Evolutionary conservation across 2,888 invertebrate genomes (phyloP).

Genomic region (Entomobrya multifasciata): DNA sequence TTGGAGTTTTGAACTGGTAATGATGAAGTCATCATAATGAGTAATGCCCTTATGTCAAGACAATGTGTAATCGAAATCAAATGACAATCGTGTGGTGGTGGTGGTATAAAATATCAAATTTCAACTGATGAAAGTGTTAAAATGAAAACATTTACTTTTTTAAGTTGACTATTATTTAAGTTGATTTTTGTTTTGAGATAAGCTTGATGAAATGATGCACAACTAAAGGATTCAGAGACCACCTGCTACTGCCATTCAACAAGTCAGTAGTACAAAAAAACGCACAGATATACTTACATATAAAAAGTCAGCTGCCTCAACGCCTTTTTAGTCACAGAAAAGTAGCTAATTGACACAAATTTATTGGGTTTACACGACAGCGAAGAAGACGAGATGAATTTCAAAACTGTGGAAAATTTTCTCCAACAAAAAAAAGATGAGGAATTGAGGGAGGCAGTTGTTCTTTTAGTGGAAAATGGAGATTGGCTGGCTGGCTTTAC

Average conservation of each 20-base stretch:
- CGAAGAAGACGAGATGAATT: conserved; percentile 18
- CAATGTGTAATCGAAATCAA: too few relatives aligned
- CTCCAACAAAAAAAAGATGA: conserved; percentile 18
- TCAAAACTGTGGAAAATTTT: conserved; percentile 60
- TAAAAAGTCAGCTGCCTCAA: neutral
- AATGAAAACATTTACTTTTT: too few relatives aligned
- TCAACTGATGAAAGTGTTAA: neutral
- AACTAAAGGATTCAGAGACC: conserved; percentile 26
- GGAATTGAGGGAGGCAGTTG: conserved; percentile 19
- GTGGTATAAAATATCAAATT: neutral
- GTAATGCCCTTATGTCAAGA: too few relatives aligned
- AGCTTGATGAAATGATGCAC: conserved; percentile 22
- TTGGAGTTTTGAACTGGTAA: too few relatives aligned
- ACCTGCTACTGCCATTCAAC: conserved; percentile 28
- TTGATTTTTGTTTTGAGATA: neutral
- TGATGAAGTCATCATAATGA: too few relatives aligned
- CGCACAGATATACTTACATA: neutral
- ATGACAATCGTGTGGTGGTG: neutral
- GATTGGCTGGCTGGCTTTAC: neutral
- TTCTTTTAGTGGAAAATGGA: neutral
- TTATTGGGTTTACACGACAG: conserved; percentile 54
- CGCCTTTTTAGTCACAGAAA: neutral
- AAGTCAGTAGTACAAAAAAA: too few relatives aligned
- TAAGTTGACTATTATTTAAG: neutral
- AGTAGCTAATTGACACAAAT: conserved; percentile 65